A percentile compares a stretch with the other conserved stretches of the same genome.
These are phyloP conservation scores for Myrmecophaga tridactyla DNA, from an alignment of 2,113 vertebrate genomes.

Conservation along the genomic window DNA sequence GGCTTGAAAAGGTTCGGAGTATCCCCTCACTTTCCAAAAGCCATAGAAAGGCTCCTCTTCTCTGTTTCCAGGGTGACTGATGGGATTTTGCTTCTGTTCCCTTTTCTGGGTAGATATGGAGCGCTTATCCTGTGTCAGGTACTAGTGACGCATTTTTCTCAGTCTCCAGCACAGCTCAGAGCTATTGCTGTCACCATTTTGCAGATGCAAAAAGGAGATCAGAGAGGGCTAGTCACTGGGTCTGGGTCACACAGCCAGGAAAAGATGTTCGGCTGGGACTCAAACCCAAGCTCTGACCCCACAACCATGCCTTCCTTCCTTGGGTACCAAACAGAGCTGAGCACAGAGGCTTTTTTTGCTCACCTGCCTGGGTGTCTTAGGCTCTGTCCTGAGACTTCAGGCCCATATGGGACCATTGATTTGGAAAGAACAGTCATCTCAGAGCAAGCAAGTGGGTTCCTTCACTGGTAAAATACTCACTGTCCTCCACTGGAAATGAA, in stretches of 20 bases:
- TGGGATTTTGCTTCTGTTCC: not conserved
- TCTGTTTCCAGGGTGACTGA: constrained; percentile 49
- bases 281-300: not conserved
- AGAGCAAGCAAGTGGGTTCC: fast-evolving
- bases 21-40: not conserved
- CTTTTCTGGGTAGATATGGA: not conserved
- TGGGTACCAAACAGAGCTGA: not conserved
- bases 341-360: not conserved
- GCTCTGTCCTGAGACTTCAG: not conserved
- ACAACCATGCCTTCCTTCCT: not conserved
- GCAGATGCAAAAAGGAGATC: not conserved
- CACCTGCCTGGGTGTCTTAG: not conserved
- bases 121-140: constrained; percentile 12
- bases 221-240: constrained; percentile 13
- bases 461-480: fast-evolving
- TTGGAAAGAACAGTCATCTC: not conserved
- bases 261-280: not conserved
- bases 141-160: constrained; percentile 2
- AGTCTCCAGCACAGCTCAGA: constrained; percentile 36
- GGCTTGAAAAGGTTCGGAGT: not conserved
- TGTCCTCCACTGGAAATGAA: not conserved
- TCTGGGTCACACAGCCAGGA: constrained; percentile 23
- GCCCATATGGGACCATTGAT: fast-evolving
- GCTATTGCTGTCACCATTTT: not conserved
- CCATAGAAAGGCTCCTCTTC: not conserved